Base-by-base conservation (phyloP, 2,797 vertebrate species). In the Peromyscus eremicus region DNA sequence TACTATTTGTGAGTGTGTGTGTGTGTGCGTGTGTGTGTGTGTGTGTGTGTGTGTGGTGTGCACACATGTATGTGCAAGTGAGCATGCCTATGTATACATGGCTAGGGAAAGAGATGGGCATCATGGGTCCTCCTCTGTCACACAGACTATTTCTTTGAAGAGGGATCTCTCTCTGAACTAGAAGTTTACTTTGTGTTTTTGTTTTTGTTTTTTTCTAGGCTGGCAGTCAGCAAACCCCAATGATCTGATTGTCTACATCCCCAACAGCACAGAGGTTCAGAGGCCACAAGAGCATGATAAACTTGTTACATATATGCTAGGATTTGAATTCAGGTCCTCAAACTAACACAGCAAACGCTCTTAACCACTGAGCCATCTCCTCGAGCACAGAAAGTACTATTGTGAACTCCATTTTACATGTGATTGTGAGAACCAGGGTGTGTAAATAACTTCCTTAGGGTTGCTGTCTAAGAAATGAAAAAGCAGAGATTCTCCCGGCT, bases 381-480 rank as follows among this genome's bases (percentile, higher is more conserved):
- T 49, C 25, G 16, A 52, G 3, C 27, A 49, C 32, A 37, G 4
- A 23, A 92, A 66, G 37, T n/a, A 73, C 16, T 76, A 27, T 57
- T 84, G 73, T 52, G 86, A 90, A 92, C 3, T 23, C 43, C 49
- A 86, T 46, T 89, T 94, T 73, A 62, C 12, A 62, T 16, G 34
- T 86, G 62, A 83, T 21, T 94, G 70, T 70, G 40, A 97, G 27
- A 91, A 93, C 46, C 14, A 19, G n/a, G n/a, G 2, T 52, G 16
- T 46, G 91, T 85, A 66, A 93, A 64, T 85, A 89, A 66, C 32
- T 71, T 96, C 21, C 70, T 92, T 79, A 46, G 40, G 6, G 19
- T 81, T 91, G 8, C 34, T 10, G 13, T 23, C 25, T 93, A n/a
- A 49, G 21, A 96, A 79, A 46, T 7, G 71, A 46, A 92, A 80